A percentile compares a stretch with the other conserved stretches of the same genome.
phyloP scores from a whole-genome alignment of 1,140 invertebrate genomes.

The Aphis gossypii region DNA sequence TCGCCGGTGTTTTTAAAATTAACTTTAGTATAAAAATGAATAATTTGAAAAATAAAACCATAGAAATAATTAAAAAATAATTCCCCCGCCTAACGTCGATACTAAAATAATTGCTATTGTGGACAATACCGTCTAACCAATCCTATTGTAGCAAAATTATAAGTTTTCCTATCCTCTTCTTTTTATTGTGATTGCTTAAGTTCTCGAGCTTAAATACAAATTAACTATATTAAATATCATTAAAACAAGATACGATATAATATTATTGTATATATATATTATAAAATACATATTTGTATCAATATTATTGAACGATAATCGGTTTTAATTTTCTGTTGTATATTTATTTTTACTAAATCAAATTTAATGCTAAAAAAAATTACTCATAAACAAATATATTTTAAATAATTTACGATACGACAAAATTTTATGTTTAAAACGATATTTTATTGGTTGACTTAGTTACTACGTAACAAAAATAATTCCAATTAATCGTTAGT shows the following conservation, averaged over 20 bases:
- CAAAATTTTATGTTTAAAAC: too few species aligned
- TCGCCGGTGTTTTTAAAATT: background rate
- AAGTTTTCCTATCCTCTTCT: background rate
- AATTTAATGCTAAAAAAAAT: too few species aligned
- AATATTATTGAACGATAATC: too few species aligned
- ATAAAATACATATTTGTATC: too few species aligned
- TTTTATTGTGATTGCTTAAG: background rate
- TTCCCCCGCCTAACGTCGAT: background rate
- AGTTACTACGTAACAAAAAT: too few species aligned
- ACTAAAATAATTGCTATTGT: background rate
- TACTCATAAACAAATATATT: too few species aligned
- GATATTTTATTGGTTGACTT: too few species aligned
- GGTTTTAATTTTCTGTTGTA: too few species aligned
- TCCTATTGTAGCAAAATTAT: background rate
- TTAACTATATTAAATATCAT: background rate
- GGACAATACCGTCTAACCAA: background rate
- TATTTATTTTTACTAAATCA: too few species aligned
- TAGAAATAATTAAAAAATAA: conserved; percentile 21
- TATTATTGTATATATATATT: too few species aligned
- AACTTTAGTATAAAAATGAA: background rate
- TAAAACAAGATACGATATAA: background rate
- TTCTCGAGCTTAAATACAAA: background rate
- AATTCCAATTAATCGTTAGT: too few species aligned
- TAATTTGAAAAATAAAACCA: background rate
- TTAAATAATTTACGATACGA: too few species aligned